Evolutionary conservation across 1,140 invertebrate species (phyloP), one percentile per base, ranked within the genome.

Genomic region (Lordiphosa clarofinis): DNA sequence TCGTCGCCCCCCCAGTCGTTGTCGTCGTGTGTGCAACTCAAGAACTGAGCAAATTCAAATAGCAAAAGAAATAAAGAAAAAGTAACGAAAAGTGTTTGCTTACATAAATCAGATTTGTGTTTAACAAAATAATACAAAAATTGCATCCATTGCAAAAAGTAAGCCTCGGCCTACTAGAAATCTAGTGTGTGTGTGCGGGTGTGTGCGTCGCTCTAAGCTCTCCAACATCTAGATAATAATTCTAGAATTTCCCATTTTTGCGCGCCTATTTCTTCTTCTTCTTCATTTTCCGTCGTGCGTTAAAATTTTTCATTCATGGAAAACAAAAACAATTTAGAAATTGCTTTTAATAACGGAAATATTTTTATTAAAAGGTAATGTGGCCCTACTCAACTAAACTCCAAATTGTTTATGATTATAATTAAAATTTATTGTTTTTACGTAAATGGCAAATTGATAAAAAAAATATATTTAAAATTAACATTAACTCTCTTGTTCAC

Each of bases 311-410:
- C 79, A 86, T 87, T 87, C 84, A 88, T 88, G 87, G 87, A 86
- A 87, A 88, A 88, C 74, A 87, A 88, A 88, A 88, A 87, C 60
- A 87, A 88, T 73, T 75, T 88, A 68, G 87, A 88, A 82, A 88
- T 88, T 76, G 87, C 87, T 57, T 88, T 88, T 86, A 88, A 88
- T 87, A 88, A 88, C 79, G 87, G 87, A 73, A 88, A 88, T 88
- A 87, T 88, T 63, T 88, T 88, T 86, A 88, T 86, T 68, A 88
- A 88, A 88, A 88, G 87, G 87, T 88, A 88, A 81, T 54, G 61
- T 66, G 39, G 21, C 9, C n/a, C 31, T 11, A 38, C 43, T 38
- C 13, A 61, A 67, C 40, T 43, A 64, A 71, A 64, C 57, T 64
- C 28, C 31, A 52, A 67, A 66, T 57, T 56, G 28, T 43, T 57